Evolutionary conservation across 2,888 invertebrate genomes (phyloP).

Genomic region (Drosophila aldrichi): DNA sequence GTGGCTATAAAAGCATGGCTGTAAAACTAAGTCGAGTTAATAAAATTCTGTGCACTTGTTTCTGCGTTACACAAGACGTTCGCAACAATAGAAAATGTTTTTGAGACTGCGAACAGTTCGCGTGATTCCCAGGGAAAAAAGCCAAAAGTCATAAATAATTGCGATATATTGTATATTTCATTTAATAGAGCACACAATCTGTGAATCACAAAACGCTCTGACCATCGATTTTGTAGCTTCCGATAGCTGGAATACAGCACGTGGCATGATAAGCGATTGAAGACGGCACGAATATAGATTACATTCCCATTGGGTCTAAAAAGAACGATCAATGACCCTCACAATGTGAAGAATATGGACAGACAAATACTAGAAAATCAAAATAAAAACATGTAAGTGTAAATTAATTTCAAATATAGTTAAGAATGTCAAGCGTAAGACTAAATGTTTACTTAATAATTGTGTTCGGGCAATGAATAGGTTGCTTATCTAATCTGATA

Average conservation of each 20-base stretch:
- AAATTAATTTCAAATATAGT: neutral
- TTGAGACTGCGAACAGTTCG: neutral
- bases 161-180: conserved; percentile 13
- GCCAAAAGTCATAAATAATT: conserved; percentile 12
- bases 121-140: neutral
- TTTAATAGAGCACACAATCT: neutral
- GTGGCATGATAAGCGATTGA: conserved; percentile 22
- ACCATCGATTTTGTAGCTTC: conserved; percentile 5
- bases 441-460: conserved; percentile 10
- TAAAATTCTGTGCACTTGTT: neutral
- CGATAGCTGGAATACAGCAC: conserved; percentile 6
- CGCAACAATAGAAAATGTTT: neutral
- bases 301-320: neutral
- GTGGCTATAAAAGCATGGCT: conserved; percentile 1
- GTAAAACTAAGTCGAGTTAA: conserved; percentile 1
- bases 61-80: neutral
- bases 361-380: neutral
- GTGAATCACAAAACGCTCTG: conserved; percentile 22
- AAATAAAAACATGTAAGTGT: neutral
- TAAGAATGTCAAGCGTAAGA: conserved; percentile 1
- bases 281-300: conserved; percentile 7
- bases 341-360: neutral
- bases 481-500: conserved; percentile 16
- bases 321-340: conserved; percentile 4
- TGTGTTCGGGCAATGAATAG: conserved; percentile 9